Base-by-base conservation (phyloP, 1,140 invertebrate species). In the Dolichoris vasculosae region DNA sequence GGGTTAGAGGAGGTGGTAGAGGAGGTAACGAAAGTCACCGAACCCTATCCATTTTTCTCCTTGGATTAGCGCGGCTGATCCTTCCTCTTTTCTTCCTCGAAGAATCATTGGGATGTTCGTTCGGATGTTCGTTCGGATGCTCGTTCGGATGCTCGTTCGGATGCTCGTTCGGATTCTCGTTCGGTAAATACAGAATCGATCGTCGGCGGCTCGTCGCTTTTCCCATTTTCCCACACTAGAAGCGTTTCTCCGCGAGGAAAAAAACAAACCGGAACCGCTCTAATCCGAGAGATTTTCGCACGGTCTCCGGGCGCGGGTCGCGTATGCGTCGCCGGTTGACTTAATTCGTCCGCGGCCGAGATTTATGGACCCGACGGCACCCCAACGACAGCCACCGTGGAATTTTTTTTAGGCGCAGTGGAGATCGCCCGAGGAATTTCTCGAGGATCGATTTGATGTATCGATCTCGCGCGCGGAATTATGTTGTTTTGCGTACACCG, bases 281-380 rank as follows among this genome's bases (percentile, higher is more conserved):
- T 71, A 55, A 71, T 82, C 80, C 80, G 30, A 15, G 67, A 82
- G 87, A 85, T 88, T 89, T 88, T 89, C 87, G 82, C 89, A 88
- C 86, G 87, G n/a, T n/a, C 67, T 26, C 35, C 20, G 46, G 40
- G 26, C 13, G 38, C 67, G 2, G 13, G 63, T 80, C 77, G 73
- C 76, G 82, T 69, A 81, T 8, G 2, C 6, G 15, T 26, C 0
- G 55, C 75, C 87, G 86, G 86, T 86, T 88, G 86, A 87, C 86
- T 87, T 88, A 85, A 89, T 88, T 89, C 86, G 86, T 59, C 86
- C 79, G 64, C 86, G 76, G 79, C 48, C n/a, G 85, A 86, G 84
- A 89, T 89, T 89, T 89, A 88, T 86, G 83, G 63, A 26, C 80
- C 48, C 73, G 75, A 4, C 38, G 64, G 64, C 64, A 35, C 64